These are phyloP conservation scores for Ennomos quercinarius DNA, from an alignment of 2,888 invertebrate species.

Conservation along the genomic window DNA sequence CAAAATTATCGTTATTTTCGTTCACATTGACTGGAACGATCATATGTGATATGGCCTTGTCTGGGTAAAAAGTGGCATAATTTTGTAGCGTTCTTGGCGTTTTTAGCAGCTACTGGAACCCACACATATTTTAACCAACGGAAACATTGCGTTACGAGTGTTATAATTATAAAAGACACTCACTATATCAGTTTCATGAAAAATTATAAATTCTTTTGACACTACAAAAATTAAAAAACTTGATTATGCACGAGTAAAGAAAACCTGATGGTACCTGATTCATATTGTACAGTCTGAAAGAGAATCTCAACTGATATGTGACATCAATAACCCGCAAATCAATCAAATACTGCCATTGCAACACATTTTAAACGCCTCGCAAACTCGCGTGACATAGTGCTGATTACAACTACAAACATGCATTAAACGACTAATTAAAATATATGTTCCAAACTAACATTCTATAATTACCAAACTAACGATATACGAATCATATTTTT, in stretches of 20 bases:
- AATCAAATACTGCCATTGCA: constrained; percentile 56
- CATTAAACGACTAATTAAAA: constrained; percentile 82
- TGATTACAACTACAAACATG: constrained; percentile 79
- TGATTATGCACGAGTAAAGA: constrained; percentile 11
- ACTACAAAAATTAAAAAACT: constrained; percentile 5
- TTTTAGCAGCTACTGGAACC: too few species aligned
- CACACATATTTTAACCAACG: too few species aligned
- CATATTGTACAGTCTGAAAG: constrained; percentile 21
- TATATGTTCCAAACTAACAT: constrained; percentile 78
- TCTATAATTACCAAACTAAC: constrained; percentile 79
- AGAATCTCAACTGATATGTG: constrained; percentile 19
- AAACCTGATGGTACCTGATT: constrained; percentile 1
- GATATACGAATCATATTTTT: constrained; percentile 69
- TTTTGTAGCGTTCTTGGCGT: too few species aligned
- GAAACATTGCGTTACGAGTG: too few species aligned
- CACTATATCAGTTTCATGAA: too few species aligned
- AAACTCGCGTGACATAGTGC: constrained; percentile 61
- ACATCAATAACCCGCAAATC: constrained; percentile 57
- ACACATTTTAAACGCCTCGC: constrained; percentile 55
- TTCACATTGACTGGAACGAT: too few species aligned
- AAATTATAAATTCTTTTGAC: too few species aligned
- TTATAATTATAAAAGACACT: too few species aligned
- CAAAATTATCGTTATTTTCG: too few species aligned
- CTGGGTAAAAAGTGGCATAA: too few species aligned
- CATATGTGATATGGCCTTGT: too few species aligned